A percentile compares a stretch with the other conserved stretches of the same genome.
phyloP scores from a whole-genome alignment of 2,797 vertebrate species.

The Margarornis squamiger region DNA sequence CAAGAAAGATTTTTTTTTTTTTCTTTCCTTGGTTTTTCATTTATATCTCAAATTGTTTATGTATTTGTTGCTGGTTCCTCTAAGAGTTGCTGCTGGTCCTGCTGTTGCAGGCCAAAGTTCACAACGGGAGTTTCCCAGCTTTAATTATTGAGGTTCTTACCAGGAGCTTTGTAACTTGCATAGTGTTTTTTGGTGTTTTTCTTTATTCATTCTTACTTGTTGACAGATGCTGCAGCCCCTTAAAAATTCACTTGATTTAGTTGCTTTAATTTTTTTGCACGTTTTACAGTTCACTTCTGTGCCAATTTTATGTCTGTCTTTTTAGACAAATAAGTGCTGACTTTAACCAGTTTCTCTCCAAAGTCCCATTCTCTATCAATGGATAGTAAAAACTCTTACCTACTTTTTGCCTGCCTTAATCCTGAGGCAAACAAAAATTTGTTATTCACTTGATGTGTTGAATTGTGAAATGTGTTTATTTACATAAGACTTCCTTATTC shows the following conservation, averaged over 20 bases:
- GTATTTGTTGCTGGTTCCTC: background rate
- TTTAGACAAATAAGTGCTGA: background rate
- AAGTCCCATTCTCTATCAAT: background rate
- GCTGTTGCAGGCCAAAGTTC: background rate
- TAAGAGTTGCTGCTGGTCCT: background rate
- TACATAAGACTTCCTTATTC: conserved; percentile 40
- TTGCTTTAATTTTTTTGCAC: background rate
- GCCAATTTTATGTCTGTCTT: background rate
- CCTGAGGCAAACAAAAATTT: background rate
- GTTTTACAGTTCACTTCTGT: background rate
- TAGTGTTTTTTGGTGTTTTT: background rate
- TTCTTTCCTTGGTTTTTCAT: background rate
- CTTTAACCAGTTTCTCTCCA: background rate
- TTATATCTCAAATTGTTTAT: background rate
- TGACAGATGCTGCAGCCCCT: background rate
- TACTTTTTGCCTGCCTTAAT: background rate
- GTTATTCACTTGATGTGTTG: background rate
- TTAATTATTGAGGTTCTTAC: background rate
- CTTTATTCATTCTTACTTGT: background rate
- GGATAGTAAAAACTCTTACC: background rate
- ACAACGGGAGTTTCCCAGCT: background rate
- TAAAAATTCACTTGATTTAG: background rate
- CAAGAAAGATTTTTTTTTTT: background rate
- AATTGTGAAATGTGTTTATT: conserved; percentile 56
- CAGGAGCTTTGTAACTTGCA: background rate